Evolutionary conservation across 53 echinoderm and acorn worm genomes (phyloP).

Genomic region (Stichopus horrens): DNA sequence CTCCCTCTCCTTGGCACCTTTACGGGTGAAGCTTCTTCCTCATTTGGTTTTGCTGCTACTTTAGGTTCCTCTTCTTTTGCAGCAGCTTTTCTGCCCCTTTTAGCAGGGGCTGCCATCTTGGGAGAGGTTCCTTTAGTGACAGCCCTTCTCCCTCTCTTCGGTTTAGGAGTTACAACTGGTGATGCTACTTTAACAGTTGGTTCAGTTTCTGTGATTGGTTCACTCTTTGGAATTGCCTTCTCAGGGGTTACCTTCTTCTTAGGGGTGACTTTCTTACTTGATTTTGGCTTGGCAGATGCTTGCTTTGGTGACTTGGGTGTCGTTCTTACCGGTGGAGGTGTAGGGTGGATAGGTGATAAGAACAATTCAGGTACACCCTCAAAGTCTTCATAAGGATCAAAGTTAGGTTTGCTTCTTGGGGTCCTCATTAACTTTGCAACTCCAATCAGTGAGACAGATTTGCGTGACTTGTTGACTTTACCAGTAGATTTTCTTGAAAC

Average conservation of each 20-base stretch:
- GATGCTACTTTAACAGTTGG: neutral
- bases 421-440: constrained; percentile 61
- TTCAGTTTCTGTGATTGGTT: neutral
- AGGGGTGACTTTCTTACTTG: neutral
- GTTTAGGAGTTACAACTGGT: neutral
- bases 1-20: constrained; percentile 5
- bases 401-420: constrained; percentile 58
- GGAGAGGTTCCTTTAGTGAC: neutral
- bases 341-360: constrained; percentile 55
- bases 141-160: constrained; percentile 14
- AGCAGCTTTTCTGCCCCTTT: neutral
- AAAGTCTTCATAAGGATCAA: constrained; percentile 87
- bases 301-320: constrained; percentile 46
- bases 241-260: constrained; percentile 41
- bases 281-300: constrained; percentile 12
- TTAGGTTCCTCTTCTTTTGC: neutral
- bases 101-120: constrained; percentile 11
- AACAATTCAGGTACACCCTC: constrained; percentile 84
- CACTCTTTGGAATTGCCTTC: neutral
- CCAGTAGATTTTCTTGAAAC: constrained; percentile 26
- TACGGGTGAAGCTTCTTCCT: neutral
- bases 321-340: constrained; percentile 28
- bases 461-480: constrained; percentile 44
- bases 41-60: neutral
- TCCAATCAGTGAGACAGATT: constrained; percentile 59